A percentile compares a stretch with the other conserved stretches of the same genome.
Conservation (phyloP, 2,113 vertebrate genomes). For the Podarcis raffonei region DNA sequence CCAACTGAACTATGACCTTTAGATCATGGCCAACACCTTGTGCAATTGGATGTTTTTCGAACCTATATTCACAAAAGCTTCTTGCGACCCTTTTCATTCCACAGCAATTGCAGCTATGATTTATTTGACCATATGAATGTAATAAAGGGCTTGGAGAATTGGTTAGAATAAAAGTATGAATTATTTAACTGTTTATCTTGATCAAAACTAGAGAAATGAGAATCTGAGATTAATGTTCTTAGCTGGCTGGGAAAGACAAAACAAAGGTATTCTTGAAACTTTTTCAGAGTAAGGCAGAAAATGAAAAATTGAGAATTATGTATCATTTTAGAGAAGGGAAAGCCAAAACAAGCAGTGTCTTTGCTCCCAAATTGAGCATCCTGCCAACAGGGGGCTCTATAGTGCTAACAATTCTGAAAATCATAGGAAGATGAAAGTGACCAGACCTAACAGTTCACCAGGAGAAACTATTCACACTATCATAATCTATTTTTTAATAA, state of each 20-base stretch:
- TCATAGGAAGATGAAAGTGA: not conserved
- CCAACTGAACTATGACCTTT: not conserved
- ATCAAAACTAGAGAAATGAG: constrained; percentile 15
- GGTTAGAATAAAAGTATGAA: constrained; percentile 16
- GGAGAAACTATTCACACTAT: not conserved
- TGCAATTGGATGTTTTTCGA: not conserved
- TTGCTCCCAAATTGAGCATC: not conserved
- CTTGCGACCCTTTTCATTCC: not conserved
- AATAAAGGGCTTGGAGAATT: constrained; percentile 9
- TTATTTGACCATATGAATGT: constrained; percentile 15
- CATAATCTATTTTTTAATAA: not conserved
- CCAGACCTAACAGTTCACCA: not conserved
- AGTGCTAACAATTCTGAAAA: not conserved
- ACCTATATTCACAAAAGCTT: not conserved
- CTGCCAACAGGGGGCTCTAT: not conserved
- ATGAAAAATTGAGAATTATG: not conserved
- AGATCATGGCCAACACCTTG: not conserved
- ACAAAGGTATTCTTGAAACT: not conserved
- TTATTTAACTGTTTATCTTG: constrained; percentile 20
- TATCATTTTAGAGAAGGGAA: not conserved
- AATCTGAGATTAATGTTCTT: constrained; percentile 1
- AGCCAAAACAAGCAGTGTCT: not conserved
- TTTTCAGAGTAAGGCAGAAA: not conserved
- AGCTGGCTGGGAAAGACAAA: not conserved
- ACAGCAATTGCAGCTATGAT: not conserved